These are phyloP conservation scores for Ligdia adustata DNA, from an alignment of 2,888 invertebrate genomes.

Conservation along the genomic window DNA sequence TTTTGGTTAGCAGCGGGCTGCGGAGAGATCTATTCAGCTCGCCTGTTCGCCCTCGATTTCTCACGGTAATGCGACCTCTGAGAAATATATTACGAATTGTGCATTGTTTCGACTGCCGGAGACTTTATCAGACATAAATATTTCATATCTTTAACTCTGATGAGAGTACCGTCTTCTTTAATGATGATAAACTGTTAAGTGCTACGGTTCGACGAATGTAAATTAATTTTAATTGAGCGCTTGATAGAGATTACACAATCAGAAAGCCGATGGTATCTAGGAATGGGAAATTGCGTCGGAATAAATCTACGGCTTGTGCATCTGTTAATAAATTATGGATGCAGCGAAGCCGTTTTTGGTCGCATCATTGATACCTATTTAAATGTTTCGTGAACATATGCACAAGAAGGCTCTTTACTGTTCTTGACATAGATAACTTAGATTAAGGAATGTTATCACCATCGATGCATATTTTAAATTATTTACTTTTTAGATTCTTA, in stretches of 20 bases:
- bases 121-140: conserved; percentile 8
- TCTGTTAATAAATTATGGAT: conserved; percentile 26
- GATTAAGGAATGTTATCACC: too few species aligned
- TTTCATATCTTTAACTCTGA: conserved; percentile 7
- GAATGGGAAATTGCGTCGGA: conserved; percentile 12
- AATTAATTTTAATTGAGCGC: conserved; percentile 8
- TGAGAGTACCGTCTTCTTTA: conserved; percentile 2
- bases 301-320: conserved; percentile 14
- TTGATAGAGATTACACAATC: conserved; percentile 20
- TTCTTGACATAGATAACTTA: conserved; percentile 35
- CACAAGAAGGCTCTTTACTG: conserved; percentile 24
- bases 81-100: conserved; percentile 34
- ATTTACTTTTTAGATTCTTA: background rate
- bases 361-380: conserved; percentile 25
- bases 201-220: conserved; percentile 7
- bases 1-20: conserved; percentile 52
- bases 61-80: conserved; percentile 36
- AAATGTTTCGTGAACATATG: conserved; percentile 31
- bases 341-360: conserved; percentile 21
- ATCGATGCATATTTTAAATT: conserved; percentile 9
- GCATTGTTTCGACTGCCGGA: conserved; percentile 29
- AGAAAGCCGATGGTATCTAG: conserved; percentile 8
- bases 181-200: conserved; percentile 10
- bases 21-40: conserved; percentile 49
- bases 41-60: conserved; percentile 59